Conservation (phyloP, 2,888 invertebrate genomes). For the Athalia cordata region DNA sequence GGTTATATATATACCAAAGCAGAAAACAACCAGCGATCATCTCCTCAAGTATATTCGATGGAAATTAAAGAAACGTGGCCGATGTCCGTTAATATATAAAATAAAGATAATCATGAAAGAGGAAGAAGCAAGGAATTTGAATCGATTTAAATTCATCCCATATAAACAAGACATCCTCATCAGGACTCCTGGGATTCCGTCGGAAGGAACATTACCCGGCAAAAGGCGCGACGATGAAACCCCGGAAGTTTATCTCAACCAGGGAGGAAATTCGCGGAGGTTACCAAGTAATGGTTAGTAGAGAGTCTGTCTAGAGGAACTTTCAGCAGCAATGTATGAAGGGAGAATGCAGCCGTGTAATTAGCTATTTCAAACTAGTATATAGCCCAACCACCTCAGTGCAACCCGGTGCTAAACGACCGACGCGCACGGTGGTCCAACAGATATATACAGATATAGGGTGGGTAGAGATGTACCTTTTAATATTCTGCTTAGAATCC, state of each 20-base stretch:
- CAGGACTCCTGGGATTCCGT: background rate
- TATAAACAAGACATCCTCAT: too few relatives aligned
- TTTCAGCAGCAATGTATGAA: background rate
- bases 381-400: background rate
- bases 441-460: background rate
- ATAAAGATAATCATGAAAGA: too few relatives aligned
- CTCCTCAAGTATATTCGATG: slow-evolving; percentile 19
- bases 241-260: slow-evolving; percentile 7
- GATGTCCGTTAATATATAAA: too few relatives aligned
- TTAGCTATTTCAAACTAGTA: slow-evolving; percentile 8
- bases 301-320: background rate
- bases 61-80: too few relatives aligned
- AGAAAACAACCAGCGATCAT: slow-evolving; percentile 18
- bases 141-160: too few relatives aligned
- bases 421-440: background rate
- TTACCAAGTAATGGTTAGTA: slow-evolving; percentile 12
- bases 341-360: slow-evolving; percentile 30
- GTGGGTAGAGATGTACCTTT: too few relatives aligned
- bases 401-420: slow-evolving; percentile 13
- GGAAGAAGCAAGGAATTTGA: too few relatives aligned
- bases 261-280: background rate
- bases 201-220: too few relatives aligned
- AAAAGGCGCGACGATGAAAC: too few relatives aligned
- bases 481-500: slow-evolving; percentile 8
- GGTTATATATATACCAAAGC: background rate